Base-by-base conservation (phyloP, 1,140 invertebrate genomes). In the Lucilia cuprina region DNA sequence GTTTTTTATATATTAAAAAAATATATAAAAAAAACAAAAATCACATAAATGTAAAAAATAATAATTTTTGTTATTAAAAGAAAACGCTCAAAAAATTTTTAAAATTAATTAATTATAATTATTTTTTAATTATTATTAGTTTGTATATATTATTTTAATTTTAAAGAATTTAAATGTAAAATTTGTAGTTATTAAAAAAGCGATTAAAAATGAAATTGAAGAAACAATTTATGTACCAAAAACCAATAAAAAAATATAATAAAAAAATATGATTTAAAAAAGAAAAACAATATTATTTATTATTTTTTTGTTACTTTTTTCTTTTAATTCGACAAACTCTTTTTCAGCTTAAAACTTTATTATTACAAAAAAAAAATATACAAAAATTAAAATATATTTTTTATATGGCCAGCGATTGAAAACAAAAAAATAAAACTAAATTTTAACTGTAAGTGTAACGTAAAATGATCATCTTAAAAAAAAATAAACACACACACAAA, bases 11-110 rank as follows among this genome's bases (percentile, higher is more conserved):
- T 87, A 90, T 90, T 89, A 65, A 2, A 74, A 88, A 89, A 82
- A 86, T 86, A 87, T 86, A 88, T 89, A 89, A 89, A 88, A 86
- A 89, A 89, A 88, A 89, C 87, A 89, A 89, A 87, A 88, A 85
- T 88, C n/a, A 87, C 74, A 30, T 17, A 77, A 77, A 50, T 83
- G 74, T 74, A 60, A n/a, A 75, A 82, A 84, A 84, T 50, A 14
- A 75, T 14, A 30, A 70, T 25, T 82, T 25, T 55, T 82, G 55
- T 30, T 84, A 17, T 74, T 35, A 21, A 7, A 41, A 30, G 9
- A 50, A 80, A 21, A 2, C 19, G 41, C 77, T 50, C 41, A 80
- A 80, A 34, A 47, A 80, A 47, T 47, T 49, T 80, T 21, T 49
- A 7, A 49, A 13, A 21, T 80, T 80, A 50, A 49, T 80, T 80